Conservation (phyloP, 2,797 vertebrate species). For the Mionectes olivaceus region DNA sequence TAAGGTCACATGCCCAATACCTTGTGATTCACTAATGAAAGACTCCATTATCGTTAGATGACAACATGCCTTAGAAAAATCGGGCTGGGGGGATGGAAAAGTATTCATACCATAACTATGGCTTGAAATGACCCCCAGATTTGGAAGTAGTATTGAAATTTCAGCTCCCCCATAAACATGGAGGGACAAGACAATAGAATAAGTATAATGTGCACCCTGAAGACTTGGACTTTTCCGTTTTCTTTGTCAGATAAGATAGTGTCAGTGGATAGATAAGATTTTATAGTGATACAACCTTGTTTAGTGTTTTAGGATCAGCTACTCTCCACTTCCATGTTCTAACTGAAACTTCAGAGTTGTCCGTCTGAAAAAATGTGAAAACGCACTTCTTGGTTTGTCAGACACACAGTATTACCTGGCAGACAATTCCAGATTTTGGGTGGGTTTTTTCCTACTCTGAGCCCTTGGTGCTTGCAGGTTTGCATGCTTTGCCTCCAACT, state of each 20-base stretch:
- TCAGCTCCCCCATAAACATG: not conserved
- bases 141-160: not conserved
- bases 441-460: accelerated
- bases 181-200: not conserved
- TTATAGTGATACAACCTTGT: not conserved
- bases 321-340: not conserved
- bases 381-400: not conserved
- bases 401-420: not conserved
- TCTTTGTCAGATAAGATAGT: not conserved
- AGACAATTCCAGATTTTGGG: not conserved
- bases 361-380: not conserved
- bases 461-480: not conserved
- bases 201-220: not conserved
- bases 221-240: not conserved
- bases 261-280: not conserved
- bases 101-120: not conserved
- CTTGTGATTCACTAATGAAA: constrained; percentile 2
- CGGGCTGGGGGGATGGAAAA: not conserved
- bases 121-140: not conserved
- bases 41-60: not conserved
- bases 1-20: not conserved
- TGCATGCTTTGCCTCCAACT: not conserved
- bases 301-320: not conserved
- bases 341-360: not conserved
- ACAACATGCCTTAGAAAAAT: not conserved